Evolutionary conservation across 2,113 vertebrate genomes (phyloP), one percentile per base, ranked within the genome.

Genomic region (Tinamus guttatus): DNA sequence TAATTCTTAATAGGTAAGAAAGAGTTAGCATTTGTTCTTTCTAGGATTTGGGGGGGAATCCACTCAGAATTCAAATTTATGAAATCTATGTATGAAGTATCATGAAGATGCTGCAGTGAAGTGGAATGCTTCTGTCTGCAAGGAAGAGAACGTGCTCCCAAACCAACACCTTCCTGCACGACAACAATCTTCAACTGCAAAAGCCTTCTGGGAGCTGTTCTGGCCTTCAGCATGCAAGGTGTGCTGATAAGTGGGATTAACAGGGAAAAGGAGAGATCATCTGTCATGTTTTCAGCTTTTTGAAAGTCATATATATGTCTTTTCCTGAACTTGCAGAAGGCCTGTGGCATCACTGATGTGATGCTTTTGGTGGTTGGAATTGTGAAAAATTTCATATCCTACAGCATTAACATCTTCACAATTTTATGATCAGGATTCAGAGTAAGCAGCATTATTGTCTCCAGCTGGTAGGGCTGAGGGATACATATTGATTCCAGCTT

Each of bases 91-190:
- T 21, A 19, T 32, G 34, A 24, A 20, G 64, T 67, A 40, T 45
- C 36, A 25, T 10, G 5, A 70, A 67, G 27, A 62, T 70, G 20
- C 74, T 78, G 16, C 56, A 49, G 30, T 16, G 59, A 47, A 4
- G 1, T 13, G 34, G 45, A 85, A 75, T 40, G 27, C 34, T 67
- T 74, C 52, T 65, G 40, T 27, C 51, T 36, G 7, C 14, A 32
- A 9, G 43, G 32, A 36, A 59, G 27, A n/a, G 11, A 28, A 81
- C 14, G 7, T n/a, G 82, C 47, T 68, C 40, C 41, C 14, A 76
- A 63, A 45, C 25, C 2, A 2, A 47, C 36, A 32, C 14, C 5
- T 65, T 49, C n/a, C 32, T 52, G 25, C 0, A 1, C 12, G 40
- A 27, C 21, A 32, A 28, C 28, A 38, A 5, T 54, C 17, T 82